These are phyloP conservation scores for Solenopsis invicta DNA, from an alignment of 1,140 invertebrate genomes.

Conservation along the genomic window DNA sequence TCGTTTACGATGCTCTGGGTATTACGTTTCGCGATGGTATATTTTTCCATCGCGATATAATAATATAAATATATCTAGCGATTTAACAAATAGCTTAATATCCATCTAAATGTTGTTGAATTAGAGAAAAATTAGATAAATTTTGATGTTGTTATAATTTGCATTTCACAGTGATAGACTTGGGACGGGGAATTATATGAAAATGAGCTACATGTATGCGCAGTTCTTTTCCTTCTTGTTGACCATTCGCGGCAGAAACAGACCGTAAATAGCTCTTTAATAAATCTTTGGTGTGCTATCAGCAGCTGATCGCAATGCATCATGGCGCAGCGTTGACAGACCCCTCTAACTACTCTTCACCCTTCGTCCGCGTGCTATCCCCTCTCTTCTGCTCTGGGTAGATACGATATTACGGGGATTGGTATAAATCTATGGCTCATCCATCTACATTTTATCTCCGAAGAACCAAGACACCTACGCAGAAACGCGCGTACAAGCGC, in stretches of 20 bases:
- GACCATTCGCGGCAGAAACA: conserved; percentile 49
- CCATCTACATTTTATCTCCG: conserved; percentile 84
- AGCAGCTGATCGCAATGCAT: conserved; percentile 84
- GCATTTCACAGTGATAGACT: background rate
- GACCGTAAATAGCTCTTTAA: conserved; percentile 79
- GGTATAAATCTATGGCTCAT: conserved; percentile 85
- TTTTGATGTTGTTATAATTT: conserved; percentile 1
- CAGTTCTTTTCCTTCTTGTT: conserved; percentile 41
- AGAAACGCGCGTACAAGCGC: conserved; percentile 38
- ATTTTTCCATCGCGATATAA: conserved; percentile 22
- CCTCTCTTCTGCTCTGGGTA: conserved; percentile 67
- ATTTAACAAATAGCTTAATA: background rate
- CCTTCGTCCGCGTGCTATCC: conserved; percentile 71
- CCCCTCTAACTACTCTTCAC: conserved; percentile 79
- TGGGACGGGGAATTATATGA: background rate
- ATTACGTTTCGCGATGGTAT: conserved; percentile 24
- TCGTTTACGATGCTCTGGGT: conserved; percentile 60
- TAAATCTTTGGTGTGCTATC: conserved; percentile 82
- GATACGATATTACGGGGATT: conserved; percentile 84
- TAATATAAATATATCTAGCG: background rate
- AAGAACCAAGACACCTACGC: conserved; percentile 70
- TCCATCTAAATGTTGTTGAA: background rate
- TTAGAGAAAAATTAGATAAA: background rate
- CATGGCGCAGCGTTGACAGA: conserved; percentile 83
- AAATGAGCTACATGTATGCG: conserved; percentile 2